These are phyloP conservation scores for Temnothorax longispinosus DNA, from an alignment of 1,140 invertebrate species.

Conservation along the genomic window DNA sequence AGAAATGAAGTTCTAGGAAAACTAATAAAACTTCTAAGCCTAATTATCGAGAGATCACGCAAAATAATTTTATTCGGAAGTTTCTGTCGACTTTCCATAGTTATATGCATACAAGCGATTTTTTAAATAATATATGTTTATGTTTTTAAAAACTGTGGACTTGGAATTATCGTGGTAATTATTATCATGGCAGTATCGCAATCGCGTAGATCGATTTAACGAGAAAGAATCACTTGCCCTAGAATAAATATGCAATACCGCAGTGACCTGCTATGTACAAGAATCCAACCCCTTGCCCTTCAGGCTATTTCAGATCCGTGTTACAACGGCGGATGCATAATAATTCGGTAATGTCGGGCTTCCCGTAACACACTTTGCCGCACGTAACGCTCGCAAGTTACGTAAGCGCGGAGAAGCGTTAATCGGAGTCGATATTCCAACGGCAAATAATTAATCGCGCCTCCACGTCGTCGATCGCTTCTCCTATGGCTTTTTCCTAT, in stretches of 20 bases:
- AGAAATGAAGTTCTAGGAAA: not conserved
- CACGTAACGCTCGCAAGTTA: conserved; percentile 41
- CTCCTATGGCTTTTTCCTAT: not conserved
- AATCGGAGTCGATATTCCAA: conserved; percentile 27
- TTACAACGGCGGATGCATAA: conserved; percentile 25
- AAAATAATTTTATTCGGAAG: not conserved
- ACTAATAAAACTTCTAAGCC: not conserved
- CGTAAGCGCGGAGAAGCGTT: conserved; percentile 47
- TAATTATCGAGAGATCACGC: not conserved
- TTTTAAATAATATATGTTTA: not conserved
- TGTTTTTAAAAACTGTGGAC: no score
- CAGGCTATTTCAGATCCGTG: not conserved
- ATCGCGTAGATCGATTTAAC: not conserved
- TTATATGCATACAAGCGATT: not conserved
- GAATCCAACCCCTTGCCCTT: conserved; percentile 36
- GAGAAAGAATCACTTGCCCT: not conserved
- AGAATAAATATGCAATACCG: conserved; percentile 7
- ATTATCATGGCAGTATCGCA: not conserved
- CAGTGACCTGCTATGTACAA: not conserved
- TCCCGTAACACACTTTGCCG: conserved; percentile 39
- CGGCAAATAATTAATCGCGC: not conserved
- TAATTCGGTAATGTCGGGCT: conserved; percentile 50
- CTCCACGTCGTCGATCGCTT: not conserved
- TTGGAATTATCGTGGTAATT: not conserved
- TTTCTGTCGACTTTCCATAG: not conserved